Conservation (phyloP, 2,113 vertebrate species). For the Colinus virginianus region DNA sequence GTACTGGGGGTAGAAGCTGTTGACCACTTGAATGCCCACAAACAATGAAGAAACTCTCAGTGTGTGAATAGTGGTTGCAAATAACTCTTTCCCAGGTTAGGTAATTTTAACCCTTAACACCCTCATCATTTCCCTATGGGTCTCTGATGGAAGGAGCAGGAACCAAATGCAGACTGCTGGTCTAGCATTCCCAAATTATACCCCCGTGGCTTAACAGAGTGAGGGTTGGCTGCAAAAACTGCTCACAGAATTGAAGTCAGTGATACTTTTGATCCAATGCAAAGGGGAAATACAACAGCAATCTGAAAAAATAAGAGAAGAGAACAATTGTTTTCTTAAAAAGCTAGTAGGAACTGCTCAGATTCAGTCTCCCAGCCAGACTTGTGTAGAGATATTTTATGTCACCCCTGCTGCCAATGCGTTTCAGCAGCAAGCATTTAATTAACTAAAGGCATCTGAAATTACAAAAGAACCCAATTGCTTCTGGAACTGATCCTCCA, state of each 20-base stretch:
- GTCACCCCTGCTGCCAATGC: accelerated
- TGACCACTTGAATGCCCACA: neutral
- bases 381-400: neutral
- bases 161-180: neutral
- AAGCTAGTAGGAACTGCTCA: neutral
- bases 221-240: accelerated
- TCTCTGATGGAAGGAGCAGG: accelerated
- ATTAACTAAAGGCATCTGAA: neutral
- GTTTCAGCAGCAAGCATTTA: neutral
- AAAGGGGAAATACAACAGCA: neutral
- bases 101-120: neutral
- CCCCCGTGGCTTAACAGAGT: neutral
- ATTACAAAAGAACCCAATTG: neutral
- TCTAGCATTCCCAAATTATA: accelerated
- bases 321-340: neutral
- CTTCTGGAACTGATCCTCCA: neutral
- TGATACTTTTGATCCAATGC: neutral
- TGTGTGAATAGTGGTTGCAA: no score
- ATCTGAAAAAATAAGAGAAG: neutral
- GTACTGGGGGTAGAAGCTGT: neutral
- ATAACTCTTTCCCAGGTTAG: neutral
- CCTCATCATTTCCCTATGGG: accelerated
- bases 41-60: neutral
- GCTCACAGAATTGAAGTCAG: neutral
- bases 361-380: neutral